Evolutionary conservation across 37 sponge, comb jelly and placozoan species (phyloP).

Genomic region (Aphrocallistes beatrix): DNA sequence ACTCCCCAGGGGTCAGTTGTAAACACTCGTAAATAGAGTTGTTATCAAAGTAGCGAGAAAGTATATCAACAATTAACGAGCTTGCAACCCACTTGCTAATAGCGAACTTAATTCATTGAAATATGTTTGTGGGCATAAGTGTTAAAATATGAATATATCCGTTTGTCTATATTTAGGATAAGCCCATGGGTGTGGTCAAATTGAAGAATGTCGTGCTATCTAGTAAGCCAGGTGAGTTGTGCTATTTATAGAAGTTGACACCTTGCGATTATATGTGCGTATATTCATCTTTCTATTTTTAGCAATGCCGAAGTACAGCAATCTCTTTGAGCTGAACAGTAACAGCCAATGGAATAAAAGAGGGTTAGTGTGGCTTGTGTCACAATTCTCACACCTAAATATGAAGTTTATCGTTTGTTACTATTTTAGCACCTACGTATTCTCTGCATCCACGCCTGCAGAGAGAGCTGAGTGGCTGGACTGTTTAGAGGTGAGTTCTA

Average conservation of each 20-base stretch:
- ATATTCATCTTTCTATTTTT: neutral
- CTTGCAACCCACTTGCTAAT: too few species aligned
- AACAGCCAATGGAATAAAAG: conserved; percentile 81
- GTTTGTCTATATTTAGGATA: conserved; percentile 20
- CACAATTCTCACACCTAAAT: neutral
- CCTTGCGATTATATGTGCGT: neutral
- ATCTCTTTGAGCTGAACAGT: conserved; percentile 30
- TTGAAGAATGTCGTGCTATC: conserved; percentile 44
- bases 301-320: neutral
- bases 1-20: conserved; percentile 24
- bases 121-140: neutral
- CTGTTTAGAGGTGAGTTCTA: conserved; percentile 54
- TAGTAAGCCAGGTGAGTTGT: conserved; percentile 33
- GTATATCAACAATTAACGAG: neutral
- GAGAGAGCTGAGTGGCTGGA: conserved; percentile 77
- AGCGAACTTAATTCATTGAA: too few species aligned
- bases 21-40: neutral
- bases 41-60: neutral
- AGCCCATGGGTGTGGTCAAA: conserved; percentile 54
- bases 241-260: neutral
- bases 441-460: conserved; percentile 49
- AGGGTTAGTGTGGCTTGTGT: conserved; percentile 24
- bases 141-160: neutral
- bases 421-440: conserved; percentile 36
- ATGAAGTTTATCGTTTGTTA: neutral